phyloP scores from a whole-genome alignment of 64 coral and sea anemone species.

The Actinia equina region DNA sequence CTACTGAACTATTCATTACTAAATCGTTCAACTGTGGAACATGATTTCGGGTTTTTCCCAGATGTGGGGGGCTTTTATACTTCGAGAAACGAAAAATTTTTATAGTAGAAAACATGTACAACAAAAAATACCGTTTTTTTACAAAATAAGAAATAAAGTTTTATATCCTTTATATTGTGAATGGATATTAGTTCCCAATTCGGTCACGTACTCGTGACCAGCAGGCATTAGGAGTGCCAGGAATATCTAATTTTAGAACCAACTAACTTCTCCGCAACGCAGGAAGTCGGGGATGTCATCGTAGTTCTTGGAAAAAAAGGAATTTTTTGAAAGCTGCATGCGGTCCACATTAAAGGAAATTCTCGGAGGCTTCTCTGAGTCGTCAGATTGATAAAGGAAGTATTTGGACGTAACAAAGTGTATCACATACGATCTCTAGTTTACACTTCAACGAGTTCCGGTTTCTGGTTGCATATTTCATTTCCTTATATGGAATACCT shows the following conservation, averaged over 20 bases:
- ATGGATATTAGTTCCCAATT: background rate
- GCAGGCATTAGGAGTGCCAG: background rate
- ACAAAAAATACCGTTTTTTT: background rate
- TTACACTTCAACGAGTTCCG: constrained; percentile 12
- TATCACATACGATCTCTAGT: background rate
- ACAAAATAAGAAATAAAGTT: too few relatives aligned
- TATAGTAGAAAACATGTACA: background rate
- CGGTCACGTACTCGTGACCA: background rate
- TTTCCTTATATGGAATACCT: constrained; percentile 10
- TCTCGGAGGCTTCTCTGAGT: background rate
- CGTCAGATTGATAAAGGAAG: constrained; percentile 3
- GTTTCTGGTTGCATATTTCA: constrained; percentile 4
- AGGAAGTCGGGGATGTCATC: background rate
- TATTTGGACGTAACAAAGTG: constrained; percentile 1
- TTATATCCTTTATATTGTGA: too few relatives aligned
- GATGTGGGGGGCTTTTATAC: too few relatives aligned
- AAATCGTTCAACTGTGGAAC: too few relatives aligned
- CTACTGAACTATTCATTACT: background rate
- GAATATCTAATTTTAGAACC: constrained; percentile 17
- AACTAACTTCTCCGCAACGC: background rate
- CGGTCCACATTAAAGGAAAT: background rate
- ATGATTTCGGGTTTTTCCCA: too few relatives aligned
- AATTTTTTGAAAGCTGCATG: background rate
- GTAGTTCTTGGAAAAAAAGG: background rate
- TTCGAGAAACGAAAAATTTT: too few relatives aligned